Evolutionary conservation across 2,888 invertebrate species (phyloP).

Genomic region (Drosophila siamana): DNA sequence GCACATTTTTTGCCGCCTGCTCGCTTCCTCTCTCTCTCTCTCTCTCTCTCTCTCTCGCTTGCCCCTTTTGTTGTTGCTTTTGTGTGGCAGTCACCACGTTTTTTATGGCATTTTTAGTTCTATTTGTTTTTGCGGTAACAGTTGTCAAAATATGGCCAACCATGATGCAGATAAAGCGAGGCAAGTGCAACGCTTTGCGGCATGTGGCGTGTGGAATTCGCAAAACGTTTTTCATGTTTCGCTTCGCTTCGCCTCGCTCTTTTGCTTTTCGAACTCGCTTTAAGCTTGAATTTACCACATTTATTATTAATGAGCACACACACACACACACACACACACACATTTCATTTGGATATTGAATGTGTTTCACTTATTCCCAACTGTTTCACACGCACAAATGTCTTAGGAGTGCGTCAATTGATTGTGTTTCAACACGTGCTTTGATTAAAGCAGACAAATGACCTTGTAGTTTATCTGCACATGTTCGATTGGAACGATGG

Average conservation of each 20-base stretch:
- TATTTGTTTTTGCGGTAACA: conserved; percentile 71
- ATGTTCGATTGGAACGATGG: neutral
- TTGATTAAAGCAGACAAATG: neutral
- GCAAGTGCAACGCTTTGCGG: conserved; percentile 20
- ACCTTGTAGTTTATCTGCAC: neutral
- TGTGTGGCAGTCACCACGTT: conserved; percentile 1
- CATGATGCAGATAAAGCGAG: conserved; percentile 28
- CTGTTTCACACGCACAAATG: neutral
- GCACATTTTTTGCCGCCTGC: conserved; percentile 36
- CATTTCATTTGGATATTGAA: conserved; percentile 2
- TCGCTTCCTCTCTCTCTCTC: too few species aligned
- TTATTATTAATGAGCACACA: conserved; percentile 8
- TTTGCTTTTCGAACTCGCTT: neutral
- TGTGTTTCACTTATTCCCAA: conserved; percentile 7
- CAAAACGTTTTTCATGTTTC: conserved; percentile 20
- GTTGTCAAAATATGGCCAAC: conserved; percentile 76
- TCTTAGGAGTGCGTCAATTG: neutral
- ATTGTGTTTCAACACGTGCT: neutral
- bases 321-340: too few species aligned
- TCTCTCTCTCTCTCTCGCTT: neutral
- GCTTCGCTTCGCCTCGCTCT: neutral
- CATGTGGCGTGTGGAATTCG: conserved; percentile 14
- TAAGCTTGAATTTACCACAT: conserved; percentile 1
- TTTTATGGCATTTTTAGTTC: conserved; percentile 53
- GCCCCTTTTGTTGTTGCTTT: neutral